Conservation (phyloP, 2,888 invertebrate genomes). For the Pardosa pseudoannulata region DNA sequence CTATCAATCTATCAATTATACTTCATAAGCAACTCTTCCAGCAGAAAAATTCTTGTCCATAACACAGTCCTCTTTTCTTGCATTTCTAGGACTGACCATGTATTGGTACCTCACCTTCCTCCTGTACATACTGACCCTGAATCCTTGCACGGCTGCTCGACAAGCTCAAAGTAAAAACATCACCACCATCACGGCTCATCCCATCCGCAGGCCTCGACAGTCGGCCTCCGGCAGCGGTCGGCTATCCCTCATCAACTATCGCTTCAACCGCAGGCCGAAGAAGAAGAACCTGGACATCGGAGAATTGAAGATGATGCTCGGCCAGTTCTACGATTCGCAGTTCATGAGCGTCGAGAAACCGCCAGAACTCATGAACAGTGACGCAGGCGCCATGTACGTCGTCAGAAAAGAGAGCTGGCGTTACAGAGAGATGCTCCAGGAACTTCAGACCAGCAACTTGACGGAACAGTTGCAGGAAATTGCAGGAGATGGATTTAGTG, state of each 20-base stretch:
- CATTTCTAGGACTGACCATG: background rate
- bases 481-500: conserved; percentile 21
- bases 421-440: conserved; percentile 54
- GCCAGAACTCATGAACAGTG: background rate
- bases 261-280: conserved; percentile 29
- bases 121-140: background rate
- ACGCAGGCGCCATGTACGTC: conserved; percentile 11
- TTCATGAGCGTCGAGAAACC: conserved; percentile 73
- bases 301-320: conserved; percentile 58
- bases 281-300: conserved; percentile 55
- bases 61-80: background rate
- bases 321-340: conserved; percentile 73
- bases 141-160: background rate
- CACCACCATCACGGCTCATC: conserved; percentile 6
- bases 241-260: conserved; percentile 33
- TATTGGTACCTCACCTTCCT: background rate
- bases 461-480: conserved; percentile 30
- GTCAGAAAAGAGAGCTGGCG: conserved; percentile 22
- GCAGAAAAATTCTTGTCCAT: no score
- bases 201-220: conserved; percentile 8
- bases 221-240: background rate
- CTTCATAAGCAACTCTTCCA: no score
- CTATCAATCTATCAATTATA: no score
- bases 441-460: conserved; percentile 60
- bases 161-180: background rate